Percentiles rank a stretch among this genome's conserved stretches.
These are phyloP conservation scores for Drosophila austrosaltans DNA, from an alignment of 2,888 invertebrate genomes.

Conservation along the genomic window DNA sequence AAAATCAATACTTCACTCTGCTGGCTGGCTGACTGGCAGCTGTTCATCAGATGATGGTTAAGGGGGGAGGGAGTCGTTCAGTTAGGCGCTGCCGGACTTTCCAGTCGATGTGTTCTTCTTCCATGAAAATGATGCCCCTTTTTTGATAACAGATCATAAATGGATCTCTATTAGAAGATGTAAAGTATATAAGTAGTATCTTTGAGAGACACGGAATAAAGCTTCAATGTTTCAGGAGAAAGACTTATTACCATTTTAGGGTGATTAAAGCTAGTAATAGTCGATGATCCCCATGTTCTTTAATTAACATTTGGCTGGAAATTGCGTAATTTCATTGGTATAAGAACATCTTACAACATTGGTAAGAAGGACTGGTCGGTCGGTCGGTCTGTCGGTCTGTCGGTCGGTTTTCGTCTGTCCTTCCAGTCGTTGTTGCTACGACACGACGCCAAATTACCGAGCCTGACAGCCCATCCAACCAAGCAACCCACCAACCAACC, in stretches of 20 bases:
- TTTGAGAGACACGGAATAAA: neutral
- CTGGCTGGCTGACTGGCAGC: constrained; percentile 51
- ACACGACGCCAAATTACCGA: constrained; percentile 20
- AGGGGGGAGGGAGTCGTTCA: neutral
- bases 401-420: constrained; percentile 6
- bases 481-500: constrained; percentile 20
- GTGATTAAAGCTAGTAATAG: no score
- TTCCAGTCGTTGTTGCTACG: constrained; percentile 18
- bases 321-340: constrained; percentile 75
- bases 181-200: neutral
- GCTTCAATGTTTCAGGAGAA: no score
- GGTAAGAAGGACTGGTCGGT: neutral
- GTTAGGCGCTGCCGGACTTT: constrained; percentile 29
- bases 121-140: neutral
- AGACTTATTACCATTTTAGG: no score
- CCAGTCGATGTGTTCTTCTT: constrained; percentile 37
- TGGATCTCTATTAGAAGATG: neutral
- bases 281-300: constrained; percentile 4
- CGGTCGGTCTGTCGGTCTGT: neutral
- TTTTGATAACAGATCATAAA: neutral
- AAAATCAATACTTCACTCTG: constrained; percentile 68
- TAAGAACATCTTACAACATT: constrained; percentile 49
- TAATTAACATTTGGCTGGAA: constrained; percentile 53
- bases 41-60: constrained; percentile 67
- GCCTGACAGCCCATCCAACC: constrained; percentile 19